Evolutionary conservation across 2,797 vertebrate species (phyloP), one percentile per base, ranked within the genome.

Genomic region (Percopsis omiscomaycus): DNA sequence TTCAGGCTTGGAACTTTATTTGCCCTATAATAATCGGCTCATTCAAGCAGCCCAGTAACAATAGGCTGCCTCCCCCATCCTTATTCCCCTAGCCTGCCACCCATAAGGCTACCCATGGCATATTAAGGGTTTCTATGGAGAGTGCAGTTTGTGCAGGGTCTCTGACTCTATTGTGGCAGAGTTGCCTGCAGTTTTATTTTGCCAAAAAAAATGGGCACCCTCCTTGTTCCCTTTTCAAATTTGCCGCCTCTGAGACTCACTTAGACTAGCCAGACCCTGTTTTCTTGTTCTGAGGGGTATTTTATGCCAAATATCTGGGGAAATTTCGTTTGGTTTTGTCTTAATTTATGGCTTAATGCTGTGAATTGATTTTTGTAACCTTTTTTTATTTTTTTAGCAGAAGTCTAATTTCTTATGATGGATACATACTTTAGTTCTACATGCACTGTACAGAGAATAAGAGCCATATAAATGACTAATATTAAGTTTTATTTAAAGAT

Each of bases 41-140:
- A 81, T 86, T 86, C 78, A 82, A 74, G 60, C 59, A 59, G 61
- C 62, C 66, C 8, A 3, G 27, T 76, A 71, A 84, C 80, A 86
- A 87, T 66, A 54, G 74, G 53, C 55, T 65, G 50, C 13, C 71
- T 71, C 66, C 56, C 68, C 53, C 59, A 6, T 4, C 13, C 28
- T 60, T 29, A 44, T 28, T 74, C 72, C 55, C 29, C 61, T 65
- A 57, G 55, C 71, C 80, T 66, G 64, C 74, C 61, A 62, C 69
- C 81, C 81, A 84, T 88, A 77, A 78, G 75, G 56, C 71, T 64
- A 65, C 68, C 74, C 68, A 77, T 56, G 53, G 61, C 72, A 79
- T 83, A 84, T 81, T 84, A 71, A 82, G 75, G 67, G 86, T 85
- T 91, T 89, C 89, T 85, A 82, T 85, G 83, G 85, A 79, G 84